Conservation (phyloP, 2,797 vertebrate species). For the Gambusia yucatana region DNA sequence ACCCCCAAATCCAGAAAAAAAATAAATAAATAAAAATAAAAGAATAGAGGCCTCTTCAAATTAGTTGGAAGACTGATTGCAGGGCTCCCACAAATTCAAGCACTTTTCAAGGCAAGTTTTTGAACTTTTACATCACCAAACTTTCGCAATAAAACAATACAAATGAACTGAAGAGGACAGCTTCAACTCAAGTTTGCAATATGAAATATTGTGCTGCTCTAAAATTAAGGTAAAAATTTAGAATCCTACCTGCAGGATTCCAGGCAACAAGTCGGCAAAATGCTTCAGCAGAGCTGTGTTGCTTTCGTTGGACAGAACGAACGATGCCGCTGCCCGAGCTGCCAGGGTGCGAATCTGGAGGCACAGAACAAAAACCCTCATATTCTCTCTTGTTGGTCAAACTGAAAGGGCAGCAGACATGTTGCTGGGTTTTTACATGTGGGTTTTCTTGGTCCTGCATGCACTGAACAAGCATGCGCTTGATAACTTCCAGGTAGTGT, state of each 20-base stretch:
- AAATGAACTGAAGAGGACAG: too few species aligned
- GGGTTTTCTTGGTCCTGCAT: slow-evolving; percentile 97
- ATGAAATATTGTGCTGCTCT: not conserved
- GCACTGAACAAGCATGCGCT: slow-evolving; percentile 97
- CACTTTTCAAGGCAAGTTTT: too few species aligned
- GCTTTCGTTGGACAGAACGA: slow-evolving; percentile 94
- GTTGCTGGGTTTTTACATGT: slow-evolving; percentile 77
- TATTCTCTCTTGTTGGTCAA: not conserved
- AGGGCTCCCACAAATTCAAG: too few species aligned
- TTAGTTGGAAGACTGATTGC: too few species aligned
- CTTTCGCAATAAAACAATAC: too few species aligned
- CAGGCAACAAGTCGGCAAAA: slow-evolving; percentile 94
- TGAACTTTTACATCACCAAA: too few species aligned
- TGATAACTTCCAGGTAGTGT: slow-evolving; percentile 98
- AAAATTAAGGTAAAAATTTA: not conserved
- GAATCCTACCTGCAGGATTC: slow-evolving; percentile 90
- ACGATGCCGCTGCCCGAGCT: slow-evolving; percentile 93
- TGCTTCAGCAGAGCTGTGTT: slow-evolving; percentile 94
- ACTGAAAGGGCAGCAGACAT: not conserved
- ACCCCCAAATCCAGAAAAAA: not conserved
- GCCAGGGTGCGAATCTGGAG: slow-evolving; percentile 90
- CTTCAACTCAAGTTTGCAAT: not conserved
- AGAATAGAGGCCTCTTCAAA: not conserved
- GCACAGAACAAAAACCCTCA: not conserved
- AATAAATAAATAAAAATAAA: not conserved